Base-by-base conservation (phyloP, 2,797 vertebrate species). In the Peromyscus melanophrys region DNA sequence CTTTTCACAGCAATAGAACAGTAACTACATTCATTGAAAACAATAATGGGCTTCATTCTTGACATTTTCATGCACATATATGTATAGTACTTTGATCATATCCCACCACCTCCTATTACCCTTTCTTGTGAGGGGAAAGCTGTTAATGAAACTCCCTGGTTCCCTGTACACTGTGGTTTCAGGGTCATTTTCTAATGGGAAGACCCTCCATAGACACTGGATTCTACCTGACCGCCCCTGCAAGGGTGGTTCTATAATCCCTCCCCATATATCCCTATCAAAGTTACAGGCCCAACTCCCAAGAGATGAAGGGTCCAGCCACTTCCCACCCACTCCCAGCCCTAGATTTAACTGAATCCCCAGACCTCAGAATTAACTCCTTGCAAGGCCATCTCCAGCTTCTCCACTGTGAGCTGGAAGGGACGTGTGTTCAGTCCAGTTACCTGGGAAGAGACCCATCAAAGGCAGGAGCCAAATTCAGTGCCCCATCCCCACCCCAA, bases 391-490 rank as follows among this genome's bases (percentile, higher is more conserved):
- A 98, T 98, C 97, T 99, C 99, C 96, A 99, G 98, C 98, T 99
- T 99, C 94, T 98, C 99, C 69, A 99, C 99, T 0, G 99, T 99
- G 69, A 99, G 99, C 88, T 99, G 99, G 98, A 99, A 99, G 4
- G 99, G 99, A 43, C 98, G 99, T 31, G 98, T 98, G 80, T 98
- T 99, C 89, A 97, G 97, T 84, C 98, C 98, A 59, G 98, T 98
- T 25, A 98, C 97, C 99, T 99, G 94, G 82, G 97, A 97, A 83
- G 95, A 94, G 81, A 98, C 3, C 55, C 96, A 91, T n/a, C 65
- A 16, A 52, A 81, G 8, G 55, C 37, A 86, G 34, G 16, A 65
- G 52, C 19, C 92, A 89, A 86, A 76, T 67, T 82, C 52, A 96
- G 11, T 13, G 81, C 37, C 21, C 7, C 2, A 16, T 13, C 13